Conservation (phyloP, 2,113 vertebrate species). For the Calyptomena viridis region DNA sequence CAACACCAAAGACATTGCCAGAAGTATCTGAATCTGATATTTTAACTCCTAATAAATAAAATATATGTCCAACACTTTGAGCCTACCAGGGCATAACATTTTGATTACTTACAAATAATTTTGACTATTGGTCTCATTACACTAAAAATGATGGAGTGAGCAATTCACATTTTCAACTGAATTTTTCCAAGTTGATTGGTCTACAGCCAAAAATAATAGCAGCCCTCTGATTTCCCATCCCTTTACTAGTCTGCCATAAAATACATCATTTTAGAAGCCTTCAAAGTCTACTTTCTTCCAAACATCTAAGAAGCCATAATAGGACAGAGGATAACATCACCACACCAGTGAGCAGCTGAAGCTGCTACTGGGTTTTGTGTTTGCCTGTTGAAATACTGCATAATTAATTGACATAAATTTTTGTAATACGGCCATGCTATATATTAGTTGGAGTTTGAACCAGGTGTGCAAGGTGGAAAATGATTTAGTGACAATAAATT, state of each 20-base stretch:
- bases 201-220: neutral
- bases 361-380: neutral
- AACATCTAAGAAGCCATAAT: neutral
- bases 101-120: neutral
- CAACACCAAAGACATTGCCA: neutral
- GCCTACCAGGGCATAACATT: neutral
- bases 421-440: neutral
- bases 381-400: neutral
- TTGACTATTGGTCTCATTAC: neutral
- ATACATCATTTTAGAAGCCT: neutral
- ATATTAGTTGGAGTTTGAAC: neutral
- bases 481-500: neutral
- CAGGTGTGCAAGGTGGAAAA: neutral
- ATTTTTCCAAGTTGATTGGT: neutral
- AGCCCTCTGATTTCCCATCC: neutral
- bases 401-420: neutral
- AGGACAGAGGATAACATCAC: neutral
- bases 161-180: neutral
- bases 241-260: neutral
- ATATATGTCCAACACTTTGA: neutral
- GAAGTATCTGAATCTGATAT: neutral
- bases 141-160: neutral
- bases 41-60: neutral
- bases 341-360: neutral
- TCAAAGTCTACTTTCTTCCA: neutral